Conservation (phyloP, 2,888 invertebrate species). For the Erynnis tages region DNA sequence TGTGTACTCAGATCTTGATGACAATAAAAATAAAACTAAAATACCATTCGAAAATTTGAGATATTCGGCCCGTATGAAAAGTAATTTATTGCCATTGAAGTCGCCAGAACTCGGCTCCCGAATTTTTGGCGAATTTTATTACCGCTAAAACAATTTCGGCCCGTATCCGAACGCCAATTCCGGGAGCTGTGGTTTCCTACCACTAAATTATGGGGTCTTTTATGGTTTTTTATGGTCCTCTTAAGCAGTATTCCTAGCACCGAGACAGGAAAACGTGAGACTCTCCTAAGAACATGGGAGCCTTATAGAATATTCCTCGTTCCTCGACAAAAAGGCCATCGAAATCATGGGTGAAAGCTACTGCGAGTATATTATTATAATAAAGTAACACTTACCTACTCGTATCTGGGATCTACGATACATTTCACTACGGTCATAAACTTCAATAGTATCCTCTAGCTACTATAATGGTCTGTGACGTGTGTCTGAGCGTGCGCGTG, state of each 20-base stretch:
- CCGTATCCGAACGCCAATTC: constrained; percentile 60
- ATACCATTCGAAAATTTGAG: background rate
- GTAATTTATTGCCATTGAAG: constrained; percentile 42
- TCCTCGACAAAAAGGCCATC: no score
- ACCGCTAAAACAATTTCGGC: constrained; percentile 47
- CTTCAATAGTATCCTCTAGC: constrained; percentile 6
- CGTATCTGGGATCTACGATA: background rate
- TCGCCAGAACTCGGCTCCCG: constrained; percentile 38
- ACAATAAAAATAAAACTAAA: constrained; percentile 1
- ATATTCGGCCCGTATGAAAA: constrained; percentile 40
- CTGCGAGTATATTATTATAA: no score
- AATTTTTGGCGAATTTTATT: constrained; percentile 38
- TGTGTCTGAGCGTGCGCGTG: constrained; percentile 1
- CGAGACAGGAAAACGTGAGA: no score
- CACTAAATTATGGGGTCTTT: constrained; percentile 29
- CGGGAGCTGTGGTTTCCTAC: constrained; percentile 54
- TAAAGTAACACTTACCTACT: constrained; percentile 14
- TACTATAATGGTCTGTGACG: constrained; percentile 20
- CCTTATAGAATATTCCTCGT: no score
- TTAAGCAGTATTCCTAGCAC: no score
- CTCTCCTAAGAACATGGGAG: no score
- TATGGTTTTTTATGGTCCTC: constrained; percentile 11
- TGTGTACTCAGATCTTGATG: background rate
- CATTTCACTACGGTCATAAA: constrained; percentile 20
- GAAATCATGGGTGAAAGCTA: no score